These are phyloP conservation scores for Camponotus floridanus DNA, from an alignment of 1,140 invertebrate species.

Conservation along the genomic window DNA sequence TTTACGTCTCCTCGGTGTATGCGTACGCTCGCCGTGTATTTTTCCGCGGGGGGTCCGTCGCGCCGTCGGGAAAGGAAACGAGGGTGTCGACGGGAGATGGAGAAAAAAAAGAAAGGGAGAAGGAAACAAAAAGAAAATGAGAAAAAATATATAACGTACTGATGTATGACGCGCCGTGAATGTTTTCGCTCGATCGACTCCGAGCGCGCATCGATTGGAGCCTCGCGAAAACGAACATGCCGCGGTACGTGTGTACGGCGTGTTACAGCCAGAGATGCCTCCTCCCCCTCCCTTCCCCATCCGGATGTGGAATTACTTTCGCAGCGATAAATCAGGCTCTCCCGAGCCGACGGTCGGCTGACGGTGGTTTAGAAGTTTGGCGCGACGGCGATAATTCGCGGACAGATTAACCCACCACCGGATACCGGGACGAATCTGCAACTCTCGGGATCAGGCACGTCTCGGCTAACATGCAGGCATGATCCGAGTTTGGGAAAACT, in stretches of 20 bases:
- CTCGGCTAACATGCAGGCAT: constrained; percentile 67
- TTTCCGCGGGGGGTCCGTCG: constrained; percentile 56
- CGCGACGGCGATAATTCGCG: constrained; percentile 72
- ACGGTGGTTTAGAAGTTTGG: constrained; percentile 65
- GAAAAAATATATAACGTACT: constrained; percentile 16
- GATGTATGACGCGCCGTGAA: constrained; percentile 35
- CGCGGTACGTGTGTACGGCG: constrained; percentile 4
- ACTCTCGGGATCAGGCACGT: constrained; percentile 72
- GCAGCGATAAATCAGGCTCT: constrained; percentile 65
- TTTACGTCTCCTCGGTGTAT: constrained; percentile 65
- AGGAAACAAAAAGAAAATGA: constrained; percentile 10
- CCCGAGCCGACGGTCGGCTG: constrained; percentile 12
- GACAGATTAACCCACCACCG: constrained; percentile 63
- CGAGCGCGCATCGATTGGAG: constrained; percentile 34
- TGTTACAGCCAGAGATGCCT: constrained; percentile 7
- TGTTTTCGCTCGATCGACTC: constrained; percentile 54
- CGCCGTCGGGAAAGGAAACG: constrained; percentile 56
- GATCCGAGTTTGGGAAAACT: constrained; percentile 72
- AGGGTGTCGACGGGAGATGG: constrained; percentile 29
- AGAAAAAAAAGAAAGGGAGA: background rate
- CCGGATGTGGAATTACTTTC: constrained; percentile 56
- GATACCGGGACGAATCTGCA: constrained; percentile 71
- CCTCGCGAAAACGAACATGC: background rate
- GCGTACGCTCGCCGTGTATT: constrained; percentile 41
- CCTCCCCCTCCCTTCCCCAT: background rate